Percentiles rank a stretch among this genome's conserved stretches.
Evolutionary conservation across 2,797 vertebrate genomes (phyloP).

Genomic region (Pipistrellus pygmaeus): DNA sequence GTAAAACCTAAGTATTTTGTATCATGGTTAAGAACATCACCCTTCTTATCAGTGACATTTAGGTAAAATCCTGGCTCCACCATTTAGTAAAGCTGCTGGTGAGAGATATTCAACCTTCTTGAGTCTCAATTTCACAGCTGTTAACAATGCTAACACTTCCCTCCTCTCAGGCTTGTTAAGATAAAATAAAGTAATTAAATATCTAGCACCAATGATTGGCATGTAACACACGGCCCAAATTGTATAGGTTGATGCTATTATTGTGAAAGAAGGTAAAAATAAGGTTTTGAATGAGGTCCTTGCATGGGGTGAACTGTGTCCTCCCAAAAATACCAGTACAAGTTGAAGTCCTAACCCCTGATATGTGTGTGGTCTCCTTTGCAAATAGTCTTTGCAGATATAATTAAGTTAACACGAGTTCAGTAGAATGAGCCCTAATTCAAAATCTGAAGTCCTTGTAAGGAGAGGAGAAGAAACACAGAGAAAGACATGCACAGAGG

Average conservation of each 20-base stretch:
- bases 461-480: background rate
- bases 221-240: background rate
- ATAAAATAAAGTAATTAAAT: conserved; percentile 26
- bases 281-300: background rate
- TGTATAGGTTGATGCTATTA: background rate
- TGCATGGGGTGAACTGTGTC: background rate
- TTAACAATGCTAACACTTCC: background rate
- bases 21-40: background rate
- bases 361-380: background rate
- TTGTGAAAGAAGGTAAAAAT: background rate
- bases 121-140: background rate
- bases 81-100: background rate
- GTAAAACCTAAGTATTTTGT: background rate
- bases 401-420: background rate
- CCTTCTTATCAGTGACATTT: background rate
- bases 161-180: background rate
- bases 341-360: background rate
- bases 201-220: background rate
- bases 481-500: background rate
- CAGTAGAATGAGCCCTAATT: background rate
- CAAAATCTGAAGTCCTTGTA: background rate
- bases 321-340: background rate
- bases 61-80: background rate
- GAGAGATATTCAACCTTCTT: background rate
- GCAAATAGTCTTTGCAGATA: background rate